These are phyloP conservation scores for Cecropterus lyciades DNA, from an alignment of 1,140 invertebrate species.

Conservation along the genomic window DNA sequence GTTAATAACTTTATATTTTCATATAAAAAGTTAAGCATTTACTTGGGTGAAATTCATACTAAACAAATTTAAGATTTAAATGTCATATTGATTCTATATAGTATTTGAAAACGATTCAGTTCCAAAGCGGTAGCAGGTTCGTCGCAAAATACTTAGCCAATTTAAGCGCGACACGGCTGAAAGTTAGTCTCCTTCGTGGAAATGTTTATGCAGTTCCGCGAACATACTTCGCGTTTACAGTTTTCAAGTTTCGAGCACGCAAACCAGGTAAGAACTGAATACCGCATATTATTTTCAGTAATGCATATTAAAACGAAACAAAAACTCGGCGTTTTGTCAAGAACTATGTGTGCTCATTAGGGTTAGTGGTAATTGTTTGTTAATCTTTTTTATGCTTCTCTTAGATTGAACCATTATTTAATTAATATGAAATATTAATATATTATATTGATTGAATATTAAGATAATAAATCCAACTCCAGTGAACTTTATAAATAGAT, in stretches of 20 bases:
- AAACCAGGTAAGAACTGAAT: constrained; percentile 37
- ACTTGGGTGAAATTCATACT: too few relatives aligned
- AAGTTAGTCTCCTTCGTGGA: constrained; percentile 41
- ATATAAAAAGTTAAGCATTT: too few relatives aligned
- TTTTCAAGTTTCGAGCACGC: constrained; percentile 41
- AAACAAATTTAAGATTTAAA: too few relatives aligned
- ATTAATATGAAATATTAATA: too few relatives aligned
- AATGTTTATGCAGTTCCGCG: constrained; percentile 49
- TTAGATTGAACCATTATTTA: too few relatives aligned
- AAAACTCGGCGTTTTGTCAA: constrained; percentile 18
- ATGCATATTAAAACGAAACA: constrained; percentile 30
- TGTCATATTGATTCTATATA: background rate
- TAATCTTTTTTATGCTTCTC: too few relatives aligned
- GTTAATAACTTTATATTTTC: too few relatives aligned
- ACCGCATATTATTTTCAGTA: constrained; percentile 27
- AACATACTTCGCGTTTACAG: constrained; percentile 47
- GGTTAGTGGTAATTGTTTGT: too few relatives aligned
- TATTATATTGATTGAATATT: too few relatives aligned
- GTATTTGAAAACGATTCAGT: constrained; percentile 8
- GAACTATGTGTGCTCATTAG: constrained; percentile 13
- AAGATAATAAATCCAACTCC: too few relatives aligned
- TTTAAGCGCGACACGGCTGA: constrained; percentile 38
- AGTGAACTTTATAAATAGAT: too few relatives aligned
- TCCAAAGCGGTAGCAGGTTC: constrained; percentile 18
- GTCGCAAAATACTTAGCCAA: constrained; percentile 43